Conservation (phyloP, 2,888 invertebrate genomes). For the Ceraclea dissimilis region DNA sequence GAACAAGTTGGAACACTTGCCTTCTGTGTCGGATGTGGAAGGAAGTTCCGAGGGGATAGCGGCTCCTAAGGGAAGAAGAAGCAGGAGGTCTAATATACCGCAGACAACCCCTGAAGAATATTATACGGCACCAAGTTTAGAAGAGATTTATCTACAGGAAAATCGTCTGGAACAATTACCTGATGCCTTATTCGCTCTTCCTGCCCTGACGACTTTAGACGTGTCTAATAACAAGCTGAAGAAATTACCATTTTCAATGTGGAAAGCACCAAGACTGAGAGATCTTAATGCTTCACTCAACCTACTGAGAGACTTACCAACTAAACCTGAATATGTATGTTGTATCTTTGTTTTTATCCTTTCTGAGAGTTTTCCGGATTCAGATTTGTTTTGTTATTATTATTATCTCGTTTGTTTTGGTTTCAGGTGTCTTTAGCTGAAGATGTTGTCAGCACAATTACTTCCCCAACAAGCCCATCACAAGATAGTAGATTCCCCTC, state of each 20-base stretch:
- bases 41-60: conserved; percentile 28
- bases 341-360: not conserved
- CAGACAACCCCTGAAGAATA: conserved; percentile 39
- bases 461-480: conserved; percentile 18
- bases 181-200: conserved; percentile 71
- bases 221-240: conserved; percentile 92
- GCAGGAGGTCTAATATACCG: conserved; percentile 27
- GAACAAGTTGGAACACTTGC: conserved; percentile 76
- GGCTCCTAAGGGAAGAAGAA: conserved; percentile 30
- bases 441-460: conserved; percentile 16
- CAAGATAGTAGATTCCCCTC: conserved; percentile 16
- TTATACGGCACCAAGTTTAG: conserved; percentile 67
- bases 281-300: conserved; percentile 89
- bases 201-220: conserved; percentile 72
- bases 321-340: conserved; percentile 22
- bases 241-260: conserved; percentile 72
- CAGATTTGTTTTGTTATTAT: not conserved
- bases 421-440: conserved; percentile 23
- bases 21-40: conserved; percentile 43
- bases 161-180: conserved; percentile 81
- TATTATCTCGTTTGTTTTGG: not conserved
- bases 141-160: conserved; percentile 88
- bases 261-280: conserved; percentile 77
- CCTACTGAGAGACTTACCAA: conserved; percentile 68
- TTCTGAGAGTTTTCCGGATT: not conserved